A percentile compares a stretch with the other conserved stretches of the same genome.
phyloP scores from a whole-genome alignment of 2,888 invertebrate genomes.

The Ochropleura plecta region DNA sequence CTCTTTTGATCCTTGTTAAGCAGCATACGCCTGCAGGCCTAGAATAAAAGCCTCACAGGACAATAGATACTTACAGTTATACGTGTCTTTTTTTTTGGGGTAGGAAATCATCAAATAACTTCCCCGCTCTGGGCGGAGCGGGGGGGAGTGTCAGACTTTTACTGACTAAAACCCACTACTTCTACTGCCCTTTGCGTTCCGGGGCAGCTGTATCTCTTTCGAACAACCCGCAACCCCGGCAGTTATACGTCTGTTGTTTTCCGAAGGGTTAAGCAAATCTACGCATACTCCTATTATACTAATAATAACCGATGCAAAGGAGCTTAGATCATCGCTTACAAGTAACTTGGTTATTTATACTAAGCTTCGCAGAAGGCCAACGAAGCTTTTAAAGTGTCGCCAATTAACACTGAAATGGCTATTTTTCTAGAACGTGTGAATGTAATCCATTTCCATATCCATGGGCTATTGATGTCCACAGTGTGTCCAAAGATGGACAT shows the following conservation, averaged over 20 bases:
- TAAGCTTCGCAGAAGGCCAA: constrained; percentile 47
- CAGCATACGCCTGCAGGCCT: neutral
- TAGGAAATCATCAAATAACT: too few species aligned
- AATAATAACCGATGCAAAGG: constrained; percentile 1
- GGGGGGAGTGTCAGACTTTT: too few species aligned
- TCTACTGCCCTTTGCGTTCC: too few species aligned
- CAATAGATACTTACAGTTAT: neutral
- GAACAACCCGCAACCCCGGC: too few species aligned
- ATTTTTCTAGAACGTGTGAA: constrained; percentile 51
- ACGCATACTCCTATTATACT: neutral
- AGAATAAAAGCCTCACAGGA: neutral
- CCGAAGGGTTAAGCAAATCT: neutral
- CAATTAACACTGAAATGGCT: constrained; percentile 53
- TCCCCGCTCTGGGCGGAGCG: too few species aligned
- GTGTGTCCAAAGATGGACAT: constrained; percentile 45
- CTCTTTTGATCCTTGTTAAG: neutral
- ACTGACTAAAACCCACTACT: too few species aligned
- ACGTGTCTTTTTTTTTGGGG: too few species aligned
- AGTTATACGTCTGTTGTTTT: neutral
- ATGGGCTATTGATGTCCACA: constrained; percentile 58
- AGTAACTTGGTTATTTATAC: constrained; percentile 42
- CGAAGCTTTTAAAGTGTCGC: constrained; percentile 44
- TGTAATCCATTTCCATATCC: constrained; percentile 60
- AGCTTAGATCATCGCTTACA: constrained; percentile 13
- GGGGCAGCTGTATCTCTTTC: too few species aligned